Percentiles rank a stretch among this genome's conserved stretches.
These are phyloP conservation scores for Egretta garzetta DNA, from an alignment of 2,113 vertebrate species.

Conservation along the genomic window DNA sequence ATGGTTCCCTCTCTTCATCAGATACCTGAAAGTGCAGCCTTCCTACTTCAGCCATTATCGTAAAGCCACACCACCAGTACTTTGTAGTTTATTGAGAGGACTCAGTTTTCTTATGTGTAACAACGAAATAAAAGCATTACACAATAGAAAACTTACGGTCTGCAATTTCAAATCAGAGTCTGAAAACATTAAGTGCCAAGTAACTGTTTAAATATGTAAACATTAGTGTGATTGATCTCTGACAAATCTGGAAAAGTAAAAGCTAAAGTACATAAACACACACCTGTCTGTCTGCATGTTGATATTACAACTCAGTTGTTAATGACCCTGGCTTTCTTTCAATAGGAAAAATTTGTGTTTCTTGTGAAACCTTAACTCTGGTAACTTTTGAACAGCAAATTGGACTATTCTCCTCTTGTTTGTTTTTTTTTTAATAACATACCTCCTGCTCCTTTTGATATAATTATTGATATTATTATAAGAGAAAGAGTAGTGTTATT, in stretches of 20 bases:
- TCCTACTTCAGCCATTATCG: not conserved
- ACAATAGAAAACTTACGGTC: not conserved
- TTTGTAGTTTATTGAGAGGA: not conserved
- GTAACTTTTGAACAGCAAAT: not conserved
- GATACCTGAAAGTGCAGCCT: not conserved
- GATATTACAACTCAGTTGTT: not conserved
- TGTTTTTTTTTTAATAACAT: not conserved
- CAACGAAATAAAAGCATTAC: not conserved
- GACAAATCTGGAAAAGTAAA: not conserved
- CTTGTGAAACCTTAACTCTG: not conserved
- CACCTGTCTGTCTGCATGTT: not conserved
- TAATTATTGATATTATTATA: not conserved
- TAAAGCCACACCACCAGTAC: not conserved
- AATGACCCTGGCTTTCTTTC: not conserved
- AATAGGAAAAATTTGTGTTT: not conserved
- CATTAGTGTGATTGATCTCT: not conserved
- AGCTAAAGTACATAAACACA: not conserved
- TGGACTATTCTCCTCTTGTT: not conserved
- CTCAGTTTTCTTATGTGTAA: not conserved
- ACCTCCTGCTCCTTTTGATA: not conserved
- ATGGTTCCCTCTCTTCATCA: rapidly evolving
- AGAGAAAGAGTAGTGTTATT: not conserved
- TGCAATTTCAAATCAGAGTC: not conserved
- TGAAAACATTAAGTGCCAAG: not conserved
- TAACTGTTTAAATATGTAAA: not conserved